Evolutionary conservation across 2,113 vertebrate genomes (phyloP).

Genomic region (Macquaria ambigua): DNA sequence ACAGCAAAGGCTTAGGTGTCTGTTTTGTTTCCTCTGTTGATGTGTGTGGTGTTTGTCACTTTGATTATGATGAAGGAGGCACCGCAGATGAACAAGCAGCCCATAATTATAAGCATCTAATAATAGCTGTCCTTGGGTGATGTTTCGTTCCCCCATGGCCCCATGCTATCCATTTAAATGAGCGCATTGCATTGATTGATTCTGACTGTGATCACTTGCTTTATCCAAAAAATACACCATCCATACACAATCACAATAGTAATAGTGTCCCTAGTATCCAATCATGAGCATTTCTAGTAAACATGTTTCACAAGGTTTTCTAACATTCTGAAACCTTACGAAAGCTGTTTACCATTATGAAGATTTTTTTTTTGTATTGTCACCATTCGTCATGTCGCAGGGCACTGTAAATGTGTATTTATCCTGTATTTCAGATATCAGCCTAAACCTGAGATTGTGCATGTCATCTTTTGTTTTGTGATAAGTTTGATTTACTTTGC

Average conservation of each 20-base stretch:
- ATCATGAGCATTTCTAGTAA: not conserved
- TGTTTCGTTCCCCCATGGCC: conserved; percentile 35
- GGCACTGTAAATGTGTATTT: not conserved
- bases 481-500: conserved; percentile 7
- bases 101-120: conserved; percentile 52
- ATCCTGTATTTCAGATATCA: not conserved
- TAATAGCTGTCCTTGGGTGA: conserved; percentile 66
- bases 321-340: not conserved
- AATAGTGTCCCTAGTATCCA: not conserved
- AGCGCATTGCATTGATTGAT: conserved; percentile 48
- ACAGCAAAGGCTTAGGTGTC: conserved; percentile 14
- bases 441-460: not conserved
- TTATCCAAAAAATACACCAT: conserved; percentile 14
- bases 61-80: conserved; percentile 55
- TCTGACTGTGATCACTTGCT: conserved; percentile 37
- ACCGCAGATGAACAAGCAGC: conserved; percentile 38
- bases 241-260: not conserved
- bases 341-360: not conserved
- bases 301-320: not conserved
- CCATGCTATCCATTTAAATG: conserved; percentile 56
- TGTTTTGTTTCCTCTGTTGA: conserved; percentile 10
- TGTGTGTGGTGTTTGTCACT: conserved; percentile 31
- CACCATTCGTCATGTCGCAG: not conserved
- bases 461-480: not conserved
- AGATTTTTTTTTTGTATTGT: not conserved